Evolutionary conservation across 1,140 invertebrate species (phyloP).

Genomic region (Megalopta genalis): DNA sequence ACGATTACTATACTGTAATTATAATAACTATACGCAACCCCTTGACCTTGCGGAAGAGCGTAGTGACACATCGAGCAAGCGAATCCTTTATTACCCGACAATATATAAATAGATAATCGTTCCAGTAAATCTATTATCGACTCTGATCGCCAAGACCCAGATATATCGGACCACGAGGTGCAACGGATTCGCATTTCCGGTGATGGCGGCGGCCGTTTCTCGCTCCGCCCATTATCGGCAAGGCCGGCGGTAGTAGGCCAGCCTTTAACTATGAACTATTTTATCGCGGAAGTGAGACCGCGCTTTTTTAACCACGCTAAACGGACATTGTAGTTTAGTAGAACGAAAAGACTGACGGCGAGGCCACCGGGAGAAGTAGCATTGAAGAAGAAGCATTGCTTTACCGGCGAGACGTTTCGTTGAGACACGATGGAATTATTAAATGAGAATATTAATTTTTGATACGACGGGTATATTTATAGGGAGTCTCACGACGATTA

Average conservation of each 20-base stretch:
- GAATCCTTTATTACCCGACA: conserved; percentile 60
- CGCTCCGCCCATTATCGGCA: background rate
- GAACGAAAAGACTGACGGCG: conserved; percentile 3
- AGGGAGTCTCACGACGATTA: background rate
- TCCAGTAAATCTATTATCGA: conserved; percentile 50
- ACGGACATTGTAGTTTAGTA: conserved; percentile 1
- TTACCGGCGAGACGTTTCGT: background rate
- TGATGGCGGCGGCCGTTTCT: too few relatives aligned
- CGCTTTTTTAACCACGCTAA: background rate
- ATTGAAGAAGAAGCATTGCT: too few relatives aligned
- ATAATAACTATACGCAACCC: conserved; percentile 15
- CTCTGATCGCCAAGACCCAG: background rate
- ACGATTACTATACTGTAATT: conserved; percentile 22
- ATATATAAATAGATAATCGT: conserved; percentile 62
- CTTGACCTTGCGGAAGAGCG: conserved; percentile 52
- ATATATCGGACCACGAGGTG: conserved; percentile 3
- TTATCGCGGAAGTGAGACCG: background rate
- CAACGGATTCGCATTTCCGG: background rate
- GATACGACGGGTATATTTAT: background rate
- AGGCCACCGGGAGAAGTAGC: too few relatives aligned
- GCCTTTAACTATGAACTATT: background rate
- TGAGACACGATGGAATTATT: background rate
- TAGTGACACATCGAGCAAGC: conserved; percentile 55
- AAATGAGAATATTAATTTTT: conserved; percentile 1
- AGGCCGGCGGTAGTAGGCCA: background rate